Base-by-base conservation (phyloP, 2,888 invertebrate genomes). In the Plagiodera versicolora region DNA sequence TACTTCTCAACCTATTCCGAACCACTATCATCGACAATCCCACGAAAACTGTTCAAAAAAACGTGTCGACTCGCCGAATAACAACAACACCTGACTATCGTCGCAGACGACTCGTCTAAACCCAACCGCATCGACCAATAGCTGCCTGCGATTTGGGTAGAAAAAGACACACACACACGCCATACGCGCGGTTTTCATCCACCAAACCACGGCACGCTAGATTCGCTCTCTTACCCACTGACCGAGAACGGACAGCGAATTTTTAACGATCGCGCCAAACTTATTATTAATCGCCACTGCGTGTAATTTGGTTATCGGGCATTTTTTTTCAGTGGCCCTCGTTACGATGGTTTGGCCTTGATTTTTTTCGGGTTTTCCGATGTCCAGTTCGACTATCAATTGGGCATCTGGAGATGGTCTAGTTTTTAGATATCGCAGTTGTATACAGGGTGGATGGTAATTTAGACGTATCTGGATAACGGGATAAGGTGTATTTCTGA, bases 181-280 rank as follows among this genome's bases (percentile, higher is more conserved):
- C 17, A 4, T 16, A 9, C 11, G 16, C n/a, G 9, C 35, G 44
- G 53, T 35, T 44, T 44, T 53, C 11, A 30, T 45, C 69, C 64
- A n/a, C n/a, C n/a, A n/a, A 58, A 55, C 32, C 19, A 24, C 32
- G 44, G 65, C 71, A n/a, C n/a, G n/a, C n/a, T n/a, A n/a, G n/a
- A n/a, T n/a, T 75, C 72, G 71, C 74, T 74, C 74, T 75, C 73
- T 72, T 74, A 73, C 73, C 73, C 74, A 73, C 67, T 75, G 73
- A 75, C 75, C 74, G 74, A 71, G 74, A 71, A 19, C 68, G 56
- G 53, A 24, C 24, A 24, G 24, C 24, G 24, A 6, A 6, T 24
- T 6, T 24, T 6, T 24, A 24, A 24, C 24, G 24, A 24, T 24
- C 6, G 24, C 24, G 14, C 1, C 39, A 3, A n/a, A n/a, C n/a